phyloP scores from a whole-genome alignment of 2,797 vertebrate genomes.

The Eutrigla gurnardus region DNA sequence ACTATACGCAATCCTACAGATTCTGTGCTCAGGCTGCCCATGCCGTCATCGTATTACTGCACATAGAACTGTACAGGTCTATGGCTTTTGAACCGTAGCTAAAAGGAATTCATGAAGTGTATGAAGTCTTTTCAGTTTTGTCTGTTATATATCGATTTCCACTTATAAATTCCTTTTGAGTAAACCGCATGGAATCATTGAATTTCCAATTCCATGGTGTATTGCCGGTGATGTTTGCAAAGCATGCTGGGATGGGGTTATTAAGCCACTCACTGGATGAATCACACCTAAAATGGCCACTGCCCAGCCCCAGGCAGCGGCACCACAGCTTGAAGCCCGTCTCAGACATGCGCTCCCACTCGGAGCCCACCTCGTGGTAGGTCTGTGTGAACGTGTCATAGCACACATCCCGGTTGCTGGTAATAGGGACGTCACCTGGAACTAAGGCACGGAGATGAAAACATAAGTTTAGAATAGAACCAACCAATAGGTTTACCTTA shows the following conservation, averaged over 20 bases:
- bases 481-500: background rate
- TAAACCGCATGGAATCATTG: slow-evolving; percentile 63
- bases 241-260: slow-evolving; percentile 75
- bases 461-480: background rate
- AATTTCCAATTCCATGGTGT: slow-evolving; percentile 63
- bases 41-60: slow-evolving; percentile 30
- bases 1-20: too few species aligned
- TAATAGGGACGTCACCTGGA: slow-evolving; percentile 74
- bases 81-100: slow-evolving; percentile 37
- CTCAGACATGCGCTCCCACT: slow-evolving; percentile 98
- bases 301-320: slow-evolving; percentile 95
- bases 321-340: slow-evolving; percentile 98
- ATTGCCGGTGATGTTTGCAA: slow-evolving; percentile 22
- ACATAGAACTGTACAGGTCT: slow-evolving; percentile 57
- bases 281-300: slow-evolving; percentile 97
- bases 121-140: background rate
- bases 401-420: slow-evolving; percentile 86
- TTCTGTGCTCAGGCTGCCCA: slow-evolving; percentile 43
- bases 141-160: background rate
- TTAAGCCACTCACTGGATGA: slow-evolving; percentile 98
- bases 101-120: slow-evolving; percentile 63
- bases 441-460: slow-evolving; percentile 59
- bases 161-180: slow-evolving; percentile 60
- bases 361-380: slow-evolving; percentile 91
- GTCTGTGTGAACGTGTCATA: slow-evolving; percentile 94